phyloP scores from a whole-genome alignment of 2,797 vertebrate species.

The Rhodeus uyekii region DNA sequence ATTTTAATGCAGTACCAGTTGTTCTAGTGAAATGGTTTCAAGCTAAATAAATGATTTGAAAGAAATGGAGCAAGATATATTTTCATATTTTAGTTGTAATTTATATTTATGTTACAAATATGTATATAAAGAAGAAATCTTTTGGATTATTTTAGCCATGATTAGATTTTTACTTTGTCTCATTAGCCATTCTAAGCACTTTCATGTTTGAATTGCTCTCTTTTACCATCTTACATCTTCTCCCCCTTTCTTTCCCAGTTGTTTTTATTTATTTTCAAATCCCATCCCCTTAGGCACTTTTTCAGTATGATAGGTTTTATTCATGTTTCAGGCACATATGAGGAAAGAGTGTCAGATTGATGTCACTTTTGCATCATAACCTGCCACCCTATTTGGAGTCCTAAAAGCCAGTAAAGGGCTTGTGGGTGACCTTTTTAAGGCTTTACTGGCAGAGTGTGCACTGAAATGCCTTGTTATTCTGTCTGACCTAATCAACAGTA shows the following conservation, averaged over 20 bases:
- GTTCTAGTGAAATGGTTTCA: not conserved
- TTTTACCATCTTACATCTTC: not conserved
- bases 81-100: no score
- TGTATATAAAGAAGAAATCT: not conserved
- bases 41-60: not conserved
- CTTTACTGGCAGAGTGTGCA: not conserved
- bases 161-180: not conserved
- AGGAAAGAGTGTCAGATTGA: constrained; percentile 25
- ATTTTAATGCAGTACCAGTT: not conserved
- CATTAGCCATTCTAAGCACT: not conserved
- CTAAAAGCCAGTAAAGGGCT: constrained; percentile 1
- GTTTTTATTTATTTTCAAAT: not conserved
- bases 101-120: no score
- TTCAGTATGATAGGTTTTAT: not conserved
- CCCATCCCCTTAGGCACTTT: not conserved
- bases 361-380: constrained; percentile 36
- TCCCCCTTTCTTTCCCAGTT: not conserved
- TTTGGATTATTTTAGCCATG: not conserved
- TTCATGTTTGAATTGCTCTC: not conserved
- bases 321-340: constrained; percentile 14
- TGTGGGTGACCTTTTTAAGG: constrained; percentile 35
- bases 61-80: not conserved
- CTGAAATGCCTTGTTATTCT: constrained; percentile 4
- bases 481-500: constrained; percentile 1
- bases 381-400: not conserved